Evolutionary conservation across 2,888 invertebrate species (phyloP).

Genomic region (Drosophila infuscata): DNA sequence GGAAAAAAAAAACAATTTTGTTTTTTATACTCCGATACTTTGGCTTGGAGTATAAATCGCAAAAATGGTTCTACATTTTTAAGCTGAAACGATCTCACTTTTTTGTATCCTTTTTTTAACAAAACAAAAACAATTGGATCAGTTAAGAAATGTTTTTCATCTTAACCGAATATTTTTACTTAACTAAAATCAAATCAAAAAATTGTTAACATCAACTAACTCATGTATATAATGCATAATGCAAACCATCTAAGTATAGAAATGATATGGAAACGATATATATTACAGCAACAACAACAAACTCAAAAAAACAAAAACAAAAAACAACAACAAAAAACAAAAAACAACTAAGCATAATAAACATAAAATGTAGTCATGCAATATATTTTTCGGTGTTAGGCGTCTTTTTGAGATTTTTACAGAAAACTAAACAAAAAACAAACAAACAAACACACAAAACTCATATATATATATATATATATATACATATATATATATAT

Average conservation of each 20-base stretch:
- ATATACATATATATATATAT: constrained; percentile 41
- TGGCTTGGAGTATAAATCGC: not conserved
- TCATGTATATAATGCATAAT: constrained; percentile 71
- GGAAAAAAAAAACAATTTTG: constrained; percentile 18
- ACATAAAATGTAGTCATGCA: constrained; percentile 75
- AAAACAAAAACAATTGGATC: constrained; percentile 15
- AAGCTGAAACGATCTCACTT: not conserved
- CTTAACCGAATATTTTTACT: constrained; percentile 30
- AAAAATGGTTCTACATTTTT: not conserved
- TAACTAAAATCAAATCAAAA: constrained; percentile 46
- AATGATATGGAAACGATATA: constrained; percentile 15
- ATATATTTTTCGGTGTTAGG: constrained; percentile 85
- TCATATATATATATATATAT: constrained; percentile 37
- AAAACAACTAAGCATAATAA: constrained; percentile 59
- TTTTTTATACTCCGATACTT: constrained; percentile 5
- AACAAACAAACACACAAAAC: constrained; percentile 36
- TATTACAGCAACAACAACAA: constrained; percentile 31
- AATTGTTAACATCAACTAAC: constrained; percentile 82
- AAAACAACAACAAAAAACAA: constrained; percentile 31
- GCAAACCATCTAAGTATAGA: constrained; percentile 57
- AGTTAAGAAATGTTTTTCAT: constrained; percentile 24
- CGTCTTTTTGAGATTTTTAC: constrained; percentile 85
- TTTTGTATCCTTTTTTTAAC: not conserved
- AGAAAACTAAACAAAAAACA: constrained; percentile 60
- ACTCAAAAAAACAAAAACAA: constrained; percentile 37